Evolutionary conservation across 2,113 vertebrate genomes (phyloP).

Genomic region (Choloepus hoffmanni): DNA sequence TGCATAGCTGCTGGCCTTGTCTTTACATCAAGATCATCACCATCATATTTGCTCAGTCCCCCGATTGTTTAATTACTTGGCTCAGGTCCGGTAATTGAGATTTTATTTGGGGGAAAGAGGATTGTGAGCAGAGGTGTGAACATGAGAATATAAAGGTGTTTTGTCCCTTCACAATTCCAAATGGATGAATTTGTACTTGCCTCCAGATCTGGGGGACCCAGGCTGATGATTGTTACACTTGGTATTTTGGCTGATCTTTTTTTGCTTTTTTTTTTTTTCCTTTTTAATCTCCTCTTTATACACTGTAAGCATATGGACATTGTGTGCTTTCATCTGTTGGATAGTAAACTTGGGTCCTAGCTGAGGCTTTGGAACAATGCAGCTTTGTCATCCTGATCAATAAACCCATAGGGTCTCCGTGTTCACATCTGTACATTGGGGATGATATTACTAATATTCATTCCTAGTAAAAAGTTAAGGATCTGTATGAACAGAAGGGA

Average conservation of each 20-base stretch:
- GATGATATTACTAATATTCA: background rate
- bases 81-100: background rate
- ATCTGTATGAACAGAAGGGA: background rate
- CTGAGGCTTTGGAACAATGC: background rate
- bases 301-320: background rate
- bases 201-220: background rate
- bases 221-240: background rate
- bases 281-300: background rate
- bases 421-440: background rate
- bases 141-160: background rate
- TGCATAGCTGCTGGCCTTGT: background rate
- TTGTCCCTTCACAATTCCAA: conserved; percentile 11
- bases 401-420: background rate
- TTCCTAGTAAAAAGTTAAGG: background rate
- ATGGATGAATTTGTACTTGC: background rate
- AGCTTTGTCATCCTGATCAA: background rate
- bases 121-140: background rate
- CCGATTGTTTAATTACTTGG: background rate
- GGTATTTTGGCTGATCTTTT: background rate
- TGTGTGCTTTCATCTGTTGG: background rate
- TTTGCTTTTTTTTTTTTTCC: background rate
- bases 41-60: background rate
- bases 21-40: background rate
- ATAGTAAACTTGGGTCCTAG: background rate
- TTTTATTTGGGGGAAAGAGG: background rate